phyloP scores from a whole-genome alignment of 2,888 invertebrate species.

The Lathronympha strigana region DNA sequence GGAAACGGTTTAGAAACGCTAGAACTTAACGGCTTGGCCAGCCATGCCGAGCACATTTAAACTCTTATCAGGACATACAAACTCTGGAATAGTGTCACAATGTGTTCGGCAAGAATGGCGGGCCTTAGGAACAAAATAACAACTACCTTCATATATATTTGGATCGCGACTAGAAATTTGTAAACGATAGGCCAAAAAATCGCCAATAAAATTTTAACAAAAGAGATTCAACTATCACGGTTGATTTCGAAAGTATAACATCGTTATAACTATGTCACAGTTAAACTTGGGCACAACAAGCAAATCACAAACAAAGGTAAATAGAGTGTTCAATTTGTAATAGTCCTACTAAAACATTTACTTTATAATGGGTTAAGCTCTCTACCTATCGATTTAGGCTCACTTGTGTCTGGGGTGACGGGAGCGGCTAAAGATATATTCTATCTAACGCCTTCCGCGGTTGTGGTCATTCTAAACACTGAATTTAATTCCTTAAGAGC shows the following conservation, averaged over 20 bases:
- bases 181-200: conserved; percentile 64
- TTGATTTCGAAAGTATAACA: conserved; percentile 47
- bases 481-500: conserved; percentile 21
- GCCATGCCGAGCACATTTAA: conserved; percentile 2
- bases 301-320: conserved; percentile 80
- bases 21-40: conserved; percentile 52
- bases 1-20: conserved; percentile 54
- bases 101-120: conserved; percentile 7
- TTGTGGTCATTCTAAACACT: conserved; percentile 7
- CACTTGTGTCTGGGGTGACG: conserved; percentile 71
- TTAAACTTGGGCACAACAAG: conserved; percentile 75
- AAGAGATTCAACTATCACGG: conserved; percentile 60
- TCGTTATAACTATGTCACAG: conserved; percentile 71
- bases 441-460: conserved; percentile 22
- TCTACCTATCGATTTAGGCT: conserved; percentile 78
- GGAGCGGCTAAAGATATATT: conserved; percentile 55
- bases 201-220: conserved; percentile 61
- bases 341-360: conserved; percentile 81
- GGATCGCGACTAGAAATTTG: conserved; percentile 79
- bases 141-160: conserved; percentile 71
- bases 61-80: not conserved
- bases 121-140: conserved; percentile 71
- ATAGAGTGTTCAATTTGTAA: conserved; percentile 74
- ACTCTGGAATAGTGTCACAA: not conserved
- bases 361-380: conserved; percentile 79